Percentiles rank a stretch among this genome's conserved stretches.
Evolutionary conservation across 1,140 invertebrate species (phyloP).

Genomic region (Phocides pigmalion): DNA sequence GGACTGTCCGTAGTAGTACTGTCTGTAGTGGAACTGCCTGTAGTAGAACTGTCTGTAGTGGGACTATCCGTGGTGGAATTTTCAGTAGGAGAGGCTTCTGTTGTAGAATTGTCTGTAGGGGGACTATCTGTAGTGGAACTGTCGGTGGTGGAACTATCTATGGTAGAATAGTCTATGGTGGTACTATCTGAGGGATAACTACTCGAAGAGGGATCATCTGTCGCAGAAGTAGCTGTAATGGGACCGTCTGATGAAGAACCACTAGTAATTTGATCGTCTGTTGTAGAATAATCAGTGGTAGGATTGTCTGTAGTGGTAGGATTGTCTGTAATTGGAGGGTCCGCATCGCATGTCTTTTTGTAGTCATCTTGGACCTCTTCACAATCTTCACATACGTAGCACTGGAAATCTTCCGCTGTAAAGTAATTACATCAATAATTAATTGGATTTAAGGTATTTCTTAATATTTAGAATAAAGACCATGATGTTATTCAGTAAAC

Average conservation of each 20-base stretch:
- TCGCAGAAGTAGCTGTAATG: too few species aligned
- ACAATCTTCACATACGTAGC: constrained; percentile 10
- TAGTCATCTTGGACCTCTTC: not conserved
- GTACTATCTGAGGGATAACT: too few species aligned
- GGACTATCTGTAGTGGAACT: not conserved
- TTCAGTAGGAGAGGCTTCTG: not conserved
- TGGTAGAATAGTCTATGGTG: too few species aligned
- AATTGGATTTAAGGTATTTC: not conserved
- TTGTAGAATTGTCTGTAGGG: not conserved
- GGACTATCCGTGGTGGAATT: not conserved
- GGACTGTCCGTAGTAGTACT: not conserved
- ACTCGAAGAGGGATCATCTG: too few species aligned
- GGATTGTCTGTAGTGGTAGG: too few species aligned
- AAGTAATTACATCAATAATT: not conserved
- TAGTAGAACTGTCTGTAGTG: not conserved
- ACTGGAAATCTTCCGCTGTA: not conserved
- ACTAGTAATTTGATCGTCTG: too few species aligned
- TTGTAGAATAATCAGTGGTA: too few species aligned
- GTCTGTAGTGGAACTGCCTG: not conserved
- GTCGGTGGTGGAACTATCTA: not conserved
- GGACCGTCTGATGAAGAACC: too few species aligned
- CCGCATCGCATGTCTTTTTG: not conserved
- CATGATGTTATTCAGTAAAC: too few species aligned
- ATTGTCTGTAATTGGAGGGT: not conserved
- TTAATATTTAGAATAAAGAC: not conserved